phyloP scores from a whole-genome alignment of 92 coral and sea anemone genomes.

The Porites divaricata region DNA sequence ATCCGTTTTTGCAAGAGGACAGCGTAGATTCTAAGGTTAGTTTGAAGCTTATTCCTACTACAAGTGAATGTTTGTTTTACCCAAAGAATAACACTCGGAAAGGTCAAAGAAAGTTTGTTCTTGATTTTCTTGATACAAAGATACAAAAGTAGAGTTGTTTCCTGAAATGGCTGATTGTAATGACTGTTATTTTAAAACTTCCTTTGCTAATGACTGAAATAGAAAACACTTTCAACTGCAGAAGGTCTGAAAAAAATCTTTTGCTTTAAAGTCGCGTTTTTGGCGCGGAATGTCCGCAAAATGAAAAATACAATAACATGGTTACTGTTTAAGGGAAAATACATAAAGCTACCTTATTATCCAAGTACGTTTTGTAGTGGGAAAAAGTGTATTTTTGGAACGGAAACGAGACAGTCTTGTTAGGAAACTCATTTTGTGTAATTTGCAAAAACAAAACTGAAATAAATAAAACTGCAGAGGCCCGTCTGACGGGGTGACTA shows the following conservation, averaged over 20 bases:
- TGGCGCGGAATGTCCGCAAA: too few relatives aligned
- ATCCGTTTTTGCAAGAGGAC: not conserved
- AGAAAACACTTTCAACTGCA: not conserved
- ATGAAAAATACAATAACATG: too few relatives aligned
- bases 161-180: not conserved
- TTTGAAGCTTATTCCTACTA: slow-evolving; percentile 17
- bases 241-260: too few relatives aligned
- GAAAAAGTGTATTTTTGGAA: not conserved
- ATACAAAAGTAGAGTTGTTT: not conserved
- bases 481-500: too few relatives aligned
- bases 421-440: not conserved
- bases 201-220: not conserved
- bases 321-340: too few relatives aligned
- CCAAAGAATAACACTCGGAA: slow-evolving; percentile 19
- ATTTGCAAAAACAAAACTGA: not conserved
- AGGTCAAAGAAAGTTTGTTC: slow-evolving; percentile 10
- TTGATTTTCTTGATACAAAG: not conserved
- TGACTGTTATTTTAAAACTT: not conserved
- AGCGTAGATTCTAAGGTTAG: slow-evolving; percentile 10
- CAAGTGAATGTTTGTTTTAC: slow-evolving; percentile 5
- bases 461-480: too few relatives aligned
- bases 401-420: not conserved
- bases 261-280: too few relatives aligned
- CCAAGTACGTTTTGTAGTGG: not conserved
- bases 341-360: too few relatives aligned